These are phyloP conservation scores for Nasonia giraulti DNA, from an alignment of 1,140 invertebrate genomes.

Conservation along the genomic window DNA sequence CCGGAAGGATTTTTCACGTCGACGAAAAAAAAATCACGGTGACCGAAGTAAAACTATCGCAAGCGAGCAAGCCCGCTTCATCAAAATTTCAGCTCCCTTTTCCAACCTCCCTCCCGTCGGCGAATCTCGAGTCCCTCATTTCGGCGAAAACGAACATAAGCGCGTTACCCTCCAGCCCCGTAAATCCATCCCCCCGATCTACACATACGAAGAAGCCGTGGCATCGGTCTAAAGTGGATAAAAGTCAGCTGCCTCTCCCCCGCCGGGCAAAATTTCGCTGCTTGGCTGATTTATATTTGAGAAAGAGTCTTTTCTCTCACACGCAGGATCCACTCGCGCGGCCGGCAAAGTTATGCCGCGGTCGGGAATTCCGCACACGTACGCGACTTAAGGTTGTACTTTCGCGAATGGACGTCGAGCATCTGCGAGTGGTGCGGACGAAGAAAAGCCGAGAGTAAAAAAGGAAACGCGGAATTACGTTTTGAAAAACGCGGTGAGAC, in stretches of 20 bases:
- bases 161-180: not conserved
- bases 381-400: slow-evolving; percentile 44
- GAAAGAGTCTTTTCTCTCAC: slow-evolving; percentile 32
- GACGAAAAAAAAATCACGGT: not conserved
- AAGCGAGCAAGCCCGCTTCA: not conserved
- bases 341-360: slow-evolving; percentile 38
- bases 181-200: not conserved
- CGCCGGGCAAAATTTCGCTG: slow-evolving; percentile 29
- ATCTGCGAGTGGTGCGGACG: slow-evolving; percentile 18
- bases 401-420: slow-evolving; percentile 34
- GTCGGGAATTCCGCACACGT: slow-evolving; percentile 43
- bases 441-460: not conserved
- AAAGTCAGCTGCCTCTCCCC: not conserved
- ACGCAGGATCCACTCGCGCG: slow-evolving; percentile 7
- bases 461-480: not conserved
- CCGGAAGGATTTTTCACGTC: not conserved
- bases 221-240: slow-evolving; percentile 38
- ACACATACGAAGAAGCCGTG: not conserved
- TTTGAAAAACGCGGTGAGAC: too few species aligned
- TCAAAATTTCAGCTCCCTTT: not conserved
- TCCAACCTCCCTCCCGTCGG: not conserved
- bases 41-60: not conserved
- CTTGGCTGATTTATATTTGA: slow-evolving; percentile 44
- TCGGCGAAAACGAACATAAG: not conserved
- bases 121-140: not conserved